These are phyloP conservation scores for Zygaena filipendulae DNA, from an alignment of 2,888 invertebrate genomes.

Conservation along the genomic window DNA sequence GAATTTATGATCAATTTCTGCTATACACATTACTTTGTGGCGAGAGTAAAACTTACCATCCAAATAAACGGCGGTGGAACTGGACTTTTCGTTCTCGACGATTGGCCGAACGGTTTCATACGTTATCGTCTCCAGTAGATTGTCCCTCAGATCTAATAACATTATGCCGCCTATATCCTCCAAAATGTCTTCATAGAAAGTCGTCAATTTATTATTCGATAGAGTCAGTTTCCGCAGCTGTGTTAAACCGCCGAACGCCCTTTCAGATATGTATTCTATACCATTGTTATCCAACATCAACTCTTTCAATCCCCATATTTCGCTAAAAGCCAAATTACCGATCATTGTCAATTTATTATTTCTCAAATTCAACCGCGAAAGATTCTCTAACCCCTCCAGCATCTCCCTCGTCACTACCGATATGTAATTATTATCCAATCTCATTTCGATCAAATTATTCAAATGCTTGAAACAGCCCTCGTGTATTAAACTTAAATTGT, in stretches of 20 bases:
- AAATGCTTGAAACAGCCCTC: conserved; percentile 85
- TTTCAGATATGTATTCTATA: conserved; percentile 77
- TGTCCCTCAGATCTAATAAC: conserved; percentile 80
- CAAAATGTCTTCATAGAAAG: conserved; percentile 77
- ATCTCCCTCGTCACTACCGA: conserved; percentile 80
- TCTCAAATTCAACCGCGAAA: conserved; percentile 78
- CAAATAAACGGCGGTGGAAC: conserved; percentile 77
- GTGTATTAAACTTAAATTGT: conserved; percentile 85
- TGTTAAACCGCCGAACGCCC: conserved; percentile 79
- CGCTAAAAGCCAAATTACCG: conserved; percentile 82
- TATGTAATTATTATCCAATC: conserved; percentile 81
- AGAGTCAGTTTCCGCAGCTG: conserved; percentile 77
- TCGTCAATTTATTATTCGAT: conserved; percentile 78
- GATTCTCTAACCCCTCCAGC: conserved; percentile 77
- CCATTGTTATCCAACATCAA: conserved; percentile 76
- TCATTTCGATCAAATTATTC: conserved; percentile 79
- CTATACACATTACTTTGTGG: no score
- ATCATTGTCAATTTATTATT: conserved; percentile 81
- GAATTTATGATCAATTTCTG: no score
- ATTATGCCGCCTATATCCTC: conserved; percentile 75
- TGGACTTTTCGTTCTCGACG: conserved; percentile 78
- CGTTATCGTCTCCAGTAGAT: conserved; percentile 79
- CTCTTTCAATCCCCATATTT: conserved; percentile 77
- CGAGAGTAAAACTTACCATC: conserved; percentile 82
- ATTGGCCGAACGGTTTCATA: conserved; percentile 80